These are phyloP conservation scores for Atrichornis clamosus DNA, from an alignment of 2,113 vertebrate species.

Conservation along the genomic window DNA sequence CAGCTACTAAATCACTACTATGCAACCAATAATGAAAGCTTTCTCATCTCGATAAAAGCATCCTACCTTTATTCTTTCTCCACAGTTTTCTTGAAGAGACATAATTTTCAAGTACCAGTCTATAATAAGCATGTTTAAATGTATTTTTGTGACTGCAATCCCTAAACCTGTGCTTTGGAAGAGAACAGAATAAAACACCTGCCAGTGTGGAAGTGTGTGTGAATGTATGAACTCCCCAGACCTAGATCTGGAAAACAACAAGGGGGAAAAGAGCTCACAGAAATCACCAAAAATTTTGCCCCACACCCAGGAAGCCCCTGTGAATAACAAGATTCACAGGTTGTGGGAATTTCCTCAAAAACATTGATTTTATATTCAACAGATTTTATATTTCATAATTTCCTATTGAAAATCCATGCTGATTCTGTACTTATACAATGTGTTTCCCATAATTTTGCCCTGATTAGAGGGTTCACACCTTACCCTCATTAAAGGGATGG, in stretches of 20 bases:
- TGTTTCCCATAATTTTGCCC: background rate
- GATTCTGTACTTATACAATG: background rate
- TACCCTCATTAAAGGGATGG: background rate
- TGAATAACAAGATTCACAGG: background rate
- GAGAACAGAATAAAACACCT: background rate
- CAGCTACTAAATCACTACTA: background rate
- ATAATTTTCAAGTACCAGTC: background rate
- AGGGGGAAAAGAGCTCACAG: background rate
- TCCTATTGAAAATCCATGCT: background rate
- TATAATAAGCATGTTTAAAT: background rate
- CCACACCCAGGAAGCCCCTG: background rate
- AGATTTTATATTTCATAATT: background rate
- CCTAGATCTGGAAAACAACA: background rate
- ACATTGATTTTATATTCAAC: accelerated
- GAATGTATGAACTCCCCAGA: background rate
- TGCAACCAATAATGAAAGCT: background rate
- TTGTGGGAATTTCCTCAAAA: background rate
- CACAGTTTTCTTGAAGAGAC: background rate
- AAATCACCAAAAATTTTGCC: background rate
- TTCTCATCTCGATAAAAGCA: background rate
- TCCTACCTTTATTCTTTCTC: background rate
- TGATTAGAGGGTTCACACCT: background rate
- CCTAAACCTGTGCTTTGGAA: background rate
- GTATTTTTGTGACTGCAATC: background rate
- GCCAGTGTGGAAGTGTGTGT: background rate